Evolutionary conservation across 2,113 vertebrate species (phyloP).

Genomic region (Erythrocercus mccallii): DNA sequence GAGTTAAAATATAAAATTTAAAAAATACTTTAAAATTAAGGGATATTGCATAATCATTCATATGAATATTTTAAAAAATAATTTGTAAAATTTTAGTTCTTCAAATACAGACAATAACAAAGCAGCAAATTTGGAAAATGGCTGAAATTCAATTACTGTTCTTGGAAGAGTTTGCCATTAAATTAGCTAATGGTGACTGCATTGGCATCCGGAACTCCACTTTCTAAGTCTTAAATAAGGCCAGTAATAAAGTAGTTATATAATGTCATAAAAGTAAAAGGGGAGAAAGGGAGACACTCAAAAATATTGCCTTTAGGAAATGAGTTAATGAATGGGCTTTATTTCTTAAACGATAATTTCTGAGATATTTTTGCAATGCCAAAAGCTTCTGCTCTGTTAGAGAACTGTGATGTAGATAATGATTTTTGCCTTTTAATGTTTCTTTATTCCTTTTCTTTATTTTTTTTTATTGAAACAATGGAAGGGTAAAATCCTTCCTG

Average conservation of each 20-base stretch:
- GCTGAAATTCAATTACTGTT: not conserved
- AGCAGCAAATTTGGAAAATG: not conserved
- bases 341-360: not conserved
- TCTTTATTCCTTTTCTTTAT: not conserved
- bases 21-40: not conserved
- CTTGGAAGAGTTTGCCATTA: not conserved
- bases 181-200: not conserved
- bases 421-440: not conserved
- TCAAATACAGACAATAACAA: not conserved
- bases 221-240: not conserved
- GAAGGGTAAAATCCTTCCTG: not conserved
- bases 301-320: not conserved
- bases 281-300: not conserved
- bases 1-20: not conserved
- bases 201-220: not conserved
- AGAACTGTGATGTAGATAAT: not conserved
- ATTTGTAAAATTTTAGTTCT: not conserved
- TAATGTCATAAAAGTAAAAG: not conserved
- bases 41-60: not conserved
- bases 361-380: not conserved
- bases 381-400: not conserved
- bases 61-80: not conserved
- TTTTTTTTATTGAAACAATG: not conserved
- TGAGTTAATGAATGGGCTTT: not conserved
- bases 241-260: not conserved